Evolutionary conservation across 2,797 vertebrate species (phyloP), one percentile per base, ranked within the genome.

Genomic region (Phylloscopus collybita): DNA sequence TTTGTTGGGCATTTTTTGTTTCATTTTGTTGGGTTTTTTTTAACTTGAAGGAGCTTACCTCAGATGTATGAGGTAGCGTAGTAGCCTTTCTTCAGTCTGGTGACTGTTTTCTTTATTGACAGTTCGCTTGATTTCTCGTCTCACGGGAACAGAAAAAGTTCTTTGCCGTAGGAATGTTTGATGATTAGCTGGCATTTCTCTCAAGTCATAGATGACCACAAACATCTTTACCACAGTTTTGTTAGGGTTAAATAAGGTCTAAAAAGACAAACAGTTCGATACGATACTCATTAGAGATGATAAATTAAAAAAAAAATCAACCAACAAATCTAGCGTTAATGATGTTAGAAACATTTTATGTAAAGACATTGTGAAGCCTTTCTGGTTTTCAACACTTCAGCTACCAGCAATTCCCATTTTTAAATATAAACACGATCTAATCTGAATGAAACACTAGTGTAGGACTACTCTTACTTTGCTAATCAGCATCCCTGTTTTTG

Each of bases 161-260:
- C 99, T 99, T 98, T 99, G 99, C 95, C 99, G 98, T 90, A 99
- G 98, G 98, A 99, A 99, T 98, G 99, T 99, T 98, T 99, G 99
- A 98, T 99, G 99, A 98, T 99, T 98, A 95, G 99, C 98, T 97
- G 99, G 99, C 99, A 99, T 99, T 96, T 98, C 98, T 98, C 99
- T 98, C 96, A 99, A 98, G 97, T 99, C 99, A 86, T 99, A 99
- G 97, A 99, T 98, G 98, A 99, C 99, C 97, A 99, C 99, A 98
- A 99, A 99, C 99, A 99, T 99, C 98, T 99, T 99, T 97, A 99
- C 99, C 98, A 99, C 99, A 75, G 99, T 99, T 98, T 99, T 99
- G 98, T 99, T 99, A 95, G 99, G 99, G 97, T 99, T 99, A 97
- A 99, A 99, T 99, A 99, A 99, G 99, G 99, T 99, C 99, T 99